Percentiles rank a stretch among this genome's conserved stretches.
Evolutionary conservation across 1,140 invertebrate species (phyloP).

Genomic region (Heliconius melpomene): DNA sequence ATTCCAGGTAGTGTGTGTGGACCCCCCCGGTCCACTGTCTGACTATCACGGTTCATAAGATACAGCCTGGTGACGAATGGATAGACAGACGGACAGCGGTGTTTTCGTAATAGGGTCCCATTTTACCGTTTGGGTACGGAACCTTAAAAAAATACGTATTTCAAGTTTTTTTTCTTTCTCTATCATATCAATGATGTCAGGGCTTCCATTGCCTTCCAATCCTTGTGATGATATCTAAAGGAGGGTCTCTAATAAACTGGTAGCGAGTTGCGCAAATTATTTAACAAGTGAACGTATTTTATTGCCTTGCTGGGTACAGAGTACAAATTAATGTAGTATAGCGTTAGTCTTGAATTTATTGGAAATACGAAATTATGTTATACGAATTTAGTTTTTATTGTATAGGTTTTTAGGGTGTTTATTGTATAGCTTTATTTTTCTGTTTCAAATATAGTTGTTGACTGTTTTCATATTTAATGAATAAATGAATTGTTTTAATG

Average conservation of each 20-base stretch:
- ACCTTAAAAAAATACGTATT: too few species aligned
- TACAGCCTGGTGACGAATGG: too few species aligned
- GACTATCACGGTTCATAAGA: too few species aligned
- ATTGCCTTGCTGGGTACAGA: slow-evolving; percentile 30
- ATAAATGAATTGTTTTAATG: slow-evolving; percentile 23
- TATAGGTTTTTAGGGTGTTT: neutral
- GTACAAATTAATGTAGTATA: slow-evolving; percentile 34
- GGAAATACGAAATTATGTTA: neutral
- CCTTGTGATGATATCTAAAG: neutral
- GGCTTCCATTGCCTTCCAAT: neutral
- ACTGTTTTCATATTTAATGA: slow-evolving; percentile 14
- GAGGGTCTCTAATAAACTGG: slow-evolving; percentile 17
- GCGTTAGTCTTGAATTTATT: slow-evolving; percentile 8
- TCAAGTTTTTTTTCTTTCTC: too few species aligned
- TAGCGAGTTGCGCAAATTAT: slow-evolving; percentile 31
- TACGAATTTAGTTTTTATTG: neutral
- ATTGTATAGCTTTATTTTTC: neutral
- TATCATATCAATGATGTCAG: neutral
- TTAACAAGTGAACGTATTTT: slow-evolving; percentile 35
- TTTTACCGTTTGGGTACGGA: too few species aligned
- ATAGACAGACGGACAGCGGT: too few species aligned
- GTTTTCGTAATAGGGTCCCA: too few species aligned
- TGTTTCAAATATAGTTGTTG: neutral
- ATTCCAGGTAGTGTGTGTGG: too few species aligned
- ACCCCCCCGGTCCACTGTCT: too few species aligned